Evolutionary conservation across 2,888 invertebrate genomes (phyloP), one percentile per base, ranked within the genome.

Genomic region (Theretra japonica): DNA sequence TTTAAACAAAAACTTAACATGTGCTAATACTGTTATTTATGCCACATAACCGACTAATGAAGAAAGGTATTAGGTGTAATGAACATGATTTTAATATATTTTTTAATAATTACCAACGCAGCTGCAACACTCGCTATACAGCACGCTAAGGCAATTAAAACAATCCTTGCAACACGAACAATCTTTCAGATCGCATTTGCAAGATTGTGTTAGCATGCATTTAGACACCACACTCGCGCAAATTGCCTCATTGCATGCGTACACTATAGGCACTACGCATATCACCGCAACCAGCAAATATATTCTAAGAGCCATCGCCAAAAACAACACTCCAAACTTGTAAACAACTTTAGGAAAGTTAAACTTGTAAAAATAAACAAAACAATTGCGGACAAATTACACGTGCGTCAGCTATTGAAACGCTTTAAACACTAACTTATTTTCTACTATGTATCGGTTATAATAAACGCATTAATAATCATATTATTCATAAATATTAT

Each of bases 131-230:
- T 99, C 98, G 77, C 96, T 97, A 90, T 98, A 99, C 70, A 98
- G 95, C 83, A 97, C 96, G 79, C 97, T 97, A 73, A 99, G 95
- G 86, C 99, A 99, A 84, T 96, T 97, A 82, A 97, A 97, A 85
- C 99, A 99, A 87, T 99, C 98, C 83, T 97, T 97, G 93, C 98
- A 99, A 88, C 99, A 99, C n/a, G 97, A 97, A 87, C 98, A 98
- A 88, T 97, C 98, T 84, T 96, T 97, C 82, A 98, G 95, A 88
- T 99, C 98, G 91, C 99, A 99, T 90, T 98, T 98, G 94, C 99
- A 99, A 70, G 98, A 98, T 88, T 98, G 98, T 19, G 99, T 99
- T 76, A 99, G 94, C 96, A 99, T 97, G 90, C 99, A 99, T 92
- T 99, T 99, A 85, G 98, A 98, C 69, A 99, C 99, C 71, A 98